Evolutionary conservation across 1,140 invertebrate genomes (phyloP).

Genomic region (Paraescarpia echinospica): DNA sequence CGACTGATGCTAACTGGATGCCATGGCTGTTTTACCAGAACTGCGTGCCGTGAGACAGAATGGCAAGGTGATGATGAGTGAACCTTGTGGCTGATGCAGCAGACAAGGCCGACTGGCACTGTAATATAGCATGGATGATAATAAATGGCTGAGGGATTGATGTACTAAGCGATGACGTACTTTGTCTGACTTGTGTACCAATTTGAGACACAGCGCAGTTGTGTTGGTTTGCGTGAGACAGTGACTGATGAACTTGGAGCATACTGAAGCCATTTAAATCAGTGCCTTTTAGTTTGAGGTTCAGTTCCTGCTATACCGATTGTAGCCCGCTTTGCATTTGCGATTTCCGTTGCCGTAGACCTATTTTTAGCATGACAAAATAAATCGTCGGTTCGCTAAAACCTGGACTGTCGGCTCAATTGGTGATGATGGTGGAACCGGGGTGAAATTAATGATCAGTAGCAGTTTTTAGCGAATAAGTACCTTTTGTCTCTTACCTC

Average conservation of each 20-base stretch:
- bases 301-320: not conserved
- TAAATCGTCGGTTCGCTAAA: not conserved
- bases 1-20: not conserved
- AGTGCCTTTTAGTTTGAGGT: constrained; percentile 5
- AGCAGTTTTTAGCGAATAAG: not conserved
- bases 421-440: not conserved
- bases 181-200: not conserved
- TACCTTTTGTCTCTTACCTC: not conserved
- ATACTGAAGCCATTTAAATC: constrained; percentile 6
- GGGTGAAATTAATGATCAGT: not conserved
- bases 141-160: not conserved
- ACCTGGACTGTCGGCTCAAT: not conserved
- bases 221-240: not conserved
- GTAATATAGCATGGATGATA: not conserved
- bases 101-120: not conserved
- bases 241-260: not conserved
- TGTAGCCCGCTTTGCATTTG: not conserved
- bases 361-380: not conserved
- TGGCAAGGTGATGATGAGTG: not conserved
- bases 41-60: not conserved
- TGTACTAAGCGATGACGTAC: not conserved
- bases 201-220: not conserved
- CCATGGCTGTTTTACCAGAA: not conserved
- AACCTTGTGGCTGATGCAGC: not conserved
- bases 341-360: not conserved